phyloP scores from a whole-genome alignment of 2,113 vertebrate species.

The Catharus bicknelli region DNA sequence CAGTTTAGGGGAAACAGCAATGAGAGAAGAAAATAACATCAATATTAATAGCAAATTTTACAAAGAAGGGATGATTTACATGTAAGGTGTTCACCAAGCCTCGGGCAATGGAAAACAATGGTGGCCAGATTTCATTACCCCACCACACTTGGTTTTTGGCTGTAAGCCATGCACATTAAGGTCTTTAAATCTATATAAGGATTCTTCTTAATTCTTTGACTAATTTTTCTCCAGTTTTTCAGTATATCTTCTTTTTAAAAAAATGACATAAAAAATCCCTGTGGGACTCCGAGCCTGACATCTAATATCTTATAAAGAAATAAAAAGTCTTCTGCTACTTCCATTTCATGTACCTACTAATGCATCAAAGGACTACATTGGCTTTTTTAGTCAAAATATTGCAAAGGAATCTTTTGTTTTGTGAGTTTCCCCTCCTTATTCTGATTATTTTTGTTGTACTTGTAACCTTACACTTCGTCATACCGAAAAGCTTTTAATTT shows the following conservation, averaged over 20 bases:
- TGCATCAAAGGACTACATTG: background rate
- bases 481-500: background rate
- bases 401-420: background rate
- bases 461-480: background rate
- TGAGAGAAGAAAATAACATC: background rate
- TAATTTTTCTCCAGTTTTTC: background rate
- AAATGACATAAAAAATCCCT: background rate
- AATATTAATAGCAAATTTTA: background rate
- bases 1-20: background rate
- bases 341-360: background rate
- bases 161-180: background rate
- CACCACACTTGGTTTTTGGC: accelerated
- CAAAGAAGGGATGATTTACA: background rate
- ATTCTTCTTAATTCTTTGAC: background rate
- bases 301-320: background rate
- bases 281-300: background rate
- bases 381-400: background rate
- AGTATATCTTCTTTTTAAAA: background rate
- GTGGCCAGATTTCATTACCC: background rate
- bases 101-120: background rate
- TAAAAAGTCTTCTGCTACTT: background rate
- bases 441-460: background rate
- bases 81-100: background rate
- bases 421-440: background rate
- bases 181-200: background rate